These are phyloP conservation scores for Microctonus brassicae DNA, from an alignment of 2,888 invertebrate genomes.

Conservation along the genomic window DNA sequence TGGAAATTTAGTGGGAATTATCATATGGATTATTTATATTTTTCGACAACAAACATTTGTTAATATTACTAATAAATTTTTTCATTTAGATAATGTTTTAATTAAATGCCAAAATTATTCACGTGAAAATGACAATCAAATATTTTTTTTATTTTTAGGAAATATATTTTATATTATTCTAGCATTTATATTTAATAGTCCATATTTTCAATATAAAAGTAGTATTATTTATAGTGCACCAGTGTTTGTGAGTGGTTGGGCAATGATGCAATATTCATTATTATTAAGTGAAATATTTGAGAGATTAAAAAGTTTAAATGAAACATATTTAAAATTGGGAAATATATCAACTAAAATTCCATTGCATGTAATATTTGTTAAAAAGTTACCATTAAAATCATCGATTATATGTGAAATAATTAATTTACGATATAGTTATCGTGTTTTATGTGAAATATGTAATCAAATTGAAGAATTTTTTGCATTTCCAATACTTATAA, in stretches of 20 bases:
- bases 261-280: constrained; percentile 31
- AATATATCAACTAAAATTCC: background rate
- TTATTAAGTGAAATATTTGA: constrained; percentile 14
- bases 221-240: constrained; percentile 19
- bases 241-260: background rate
- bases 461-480: constrained; percentile 28
- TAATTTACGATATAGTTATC: constrained; percentile 18
- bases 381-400: background rate
- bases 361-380: background rate
- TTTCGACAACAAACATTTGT: constrained; percentile 33
- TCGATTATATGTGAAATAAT: background rate
- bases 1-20: constrained; percentile 13
- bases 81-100: background rate
- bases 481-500: constrained; percentile 29
- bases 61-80: constrained; percentile 29
- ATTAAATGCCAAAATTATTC: background rate
- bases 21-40: constrained; percentile 28
- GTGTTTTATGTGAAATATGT: constrained; percentile 22
- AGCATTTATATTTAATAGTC: background rate
- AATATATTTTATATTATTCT: background rate
- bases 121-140: background rate
- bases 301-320: constrained; percentile 24
- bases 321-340: background rate
- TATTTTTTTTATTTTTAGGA: background rate
- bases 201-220: background rate